Percentiles rank a stretch among this genome's conserved stretches.
Evolutionary conservation across 2,113 vertebrate genomes (phyloP).

Genomic region (Zosterops borbonicus): DNA sequence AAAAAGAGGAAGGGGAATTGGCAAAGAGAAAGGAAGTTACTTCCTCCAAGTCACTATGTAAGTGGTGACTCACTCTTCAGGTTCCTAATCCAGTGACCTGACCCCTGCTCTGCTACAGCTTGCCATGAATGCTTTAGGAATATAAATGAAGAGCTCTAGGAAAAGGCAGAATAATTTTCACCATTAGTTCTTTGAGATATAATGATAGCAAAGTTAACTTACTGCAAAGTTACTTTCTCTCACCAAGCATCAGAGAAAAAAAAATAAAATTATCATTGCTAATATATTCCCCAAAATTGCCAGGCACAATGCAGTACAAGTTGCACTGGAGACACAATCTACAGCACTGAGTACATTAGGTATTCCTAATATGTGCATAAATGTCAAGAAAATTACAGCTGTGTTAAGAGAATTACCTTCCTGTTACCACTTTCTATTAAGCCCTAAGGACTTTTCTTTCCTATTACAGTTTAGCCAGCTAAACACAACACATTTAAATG

Average conservation of each 20-base stretch:
- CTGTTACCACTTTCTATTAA: background rate
- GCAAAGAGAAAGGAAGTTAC: background rate
- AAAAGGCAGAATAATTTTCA: background rate
- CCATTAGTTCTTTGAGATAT: background rate
- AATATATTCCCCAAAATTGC: constrained; percentile 2
- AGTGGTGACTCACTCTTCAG: background rate
- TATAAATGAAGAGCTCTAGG: background rate
- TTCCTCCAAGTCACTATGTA: background rate
- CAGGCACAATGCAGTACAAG: background rate
- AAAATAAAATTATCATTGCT: background rate
- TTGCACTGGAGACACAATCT: background rate
- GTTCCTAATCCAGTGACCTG: background rate
- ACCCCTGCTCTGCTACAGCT: background rate
- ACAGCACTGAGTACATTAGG: background rate
- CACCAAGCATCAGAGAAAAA: background rate
- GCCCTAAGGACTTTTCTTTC: background rate
- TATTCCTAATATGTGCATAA: background rate
- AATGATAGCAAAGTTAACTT: background rate
- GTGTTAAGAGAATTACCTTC: background rate
- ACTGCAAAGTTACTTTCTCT: background rate
- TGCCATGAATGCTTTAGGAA: background rate
- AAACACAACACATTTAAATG: background rate
- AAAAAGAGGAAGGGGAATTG: background rate
- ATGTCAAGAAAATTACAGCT: constrained; percentile 31
- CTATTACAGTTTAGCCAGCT: constrained; percentile 2